Percentiles rank a stretch among this genome's conserved stretches.
Conservation (phyloP, 2,797 vertebrate species). For the Leucoraja ocellata region DNA sequence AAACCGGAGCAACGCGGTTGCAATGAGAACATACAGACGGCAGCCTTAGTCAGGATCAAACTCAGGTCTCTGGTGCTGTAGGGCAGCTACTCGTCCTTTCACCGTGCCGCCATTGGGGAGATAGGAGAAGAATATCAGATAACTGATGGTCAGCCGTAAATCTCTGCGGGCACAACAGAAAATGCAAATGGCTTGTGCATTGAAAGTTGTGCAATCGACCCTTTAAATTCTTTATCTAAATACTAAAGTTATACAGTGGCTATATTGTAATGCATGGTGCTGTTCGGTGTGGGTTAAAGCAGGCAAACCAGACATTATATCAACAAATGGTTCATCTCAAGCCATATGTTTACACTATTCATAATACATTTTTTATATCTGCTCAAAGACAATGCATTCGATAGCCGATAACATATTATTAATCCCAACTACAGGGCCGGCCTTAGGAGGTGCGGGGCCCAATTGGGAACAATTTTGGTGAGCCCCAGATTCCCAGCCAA, state of each 20-base stretch:
- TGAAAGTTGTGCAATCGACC: neutral
- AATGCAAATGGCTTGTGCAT: neutral
- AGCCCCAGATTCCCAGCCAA: too few species aligned
- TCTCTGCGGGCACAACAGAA: neutral
- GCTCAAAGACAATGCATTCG: neutral
- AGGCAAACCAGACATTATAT: neutral
- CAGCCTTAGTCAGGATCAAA: too few species aligned
- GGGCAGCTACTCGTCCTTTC: too few species aligned
- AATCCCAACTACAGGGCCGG: neutral
- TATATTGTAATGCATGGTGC: neutral
- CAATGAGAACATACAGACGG: too few species aligned
- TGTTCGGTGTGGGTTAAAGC: neutral
- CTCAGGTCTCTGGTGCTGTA: too few species aligned
- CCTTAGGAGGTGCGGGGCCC: too few species aligned
- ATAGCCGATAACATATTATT: constrained; percentile 3
- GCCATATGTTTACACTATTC: neutral
- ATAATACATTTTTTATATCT: constrained; percentile 18
- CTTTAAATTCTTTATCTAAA: neutral
- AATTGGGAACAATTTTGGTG: too few species aligned
- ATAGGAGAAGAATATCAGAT: too few species aligned
- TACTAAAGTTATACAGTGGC: neutral
- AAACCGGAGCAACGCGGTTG: too few species aligned
- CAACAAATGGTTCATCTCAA: constrained; percentile 9
- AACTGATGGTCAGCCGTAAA: too few species aligned
- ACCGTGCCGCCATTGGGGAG: too few species aligned